Conservation (phyloP, 2,888 invertebrate genomes). For the Trachelus troglodyta region DNA sequence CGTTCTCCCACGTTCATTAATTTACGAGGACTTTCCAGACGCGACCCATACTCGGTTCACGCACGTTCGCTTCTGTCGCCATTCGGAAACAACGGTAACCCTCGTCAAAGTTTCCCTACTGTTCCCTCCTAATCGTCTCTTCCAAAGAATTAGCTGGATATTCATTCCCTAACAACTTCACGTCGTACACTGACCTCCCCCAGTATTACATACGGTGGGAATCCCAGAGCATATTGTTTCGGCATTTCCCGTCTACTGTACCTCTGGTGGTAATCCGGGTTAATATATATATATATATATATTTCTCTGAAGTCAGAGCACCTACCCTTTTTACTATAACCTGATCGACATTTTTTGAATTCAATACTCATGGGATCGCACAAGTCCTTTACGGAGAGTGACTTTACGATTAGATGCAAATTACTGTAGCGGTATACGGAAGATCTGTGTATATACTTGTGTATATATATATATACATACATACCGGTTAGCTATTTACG, state of each 20-base stretch:
- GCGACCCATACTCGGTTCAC: not conserved
- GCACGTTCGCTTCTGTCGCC: not conserved
- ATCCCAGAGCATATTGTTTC: not conserved
- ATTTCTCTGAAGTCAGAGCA: not conserved
- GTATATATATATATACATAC: not conserved
- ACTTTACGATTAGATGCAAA: slow-evolving; percentile 47
- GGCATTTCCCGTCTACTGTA: not conserved
- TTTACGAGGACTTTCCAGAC: not conserved
- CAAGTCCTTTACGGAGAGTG: slow-evolving; percentile 19
- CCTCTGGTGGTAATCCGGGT: no score
- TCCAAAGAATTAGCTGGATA: not conserved
- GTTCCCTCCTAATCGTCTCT: not conserved
- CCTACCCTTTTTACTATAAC: not conserved
- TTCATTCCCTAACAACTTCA: not conserved
- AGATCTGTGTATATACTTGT: not conserved
- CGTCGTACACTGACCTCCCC: not conserved
- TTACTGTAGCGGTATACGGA: slow-evolving; percentile 41
- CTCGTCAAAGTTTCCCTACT: slow-evolving; percentile 1
- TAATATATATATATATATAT: not conserved
- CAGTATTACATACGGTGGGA: not conserved
- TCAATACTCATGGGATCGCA: not conserved
- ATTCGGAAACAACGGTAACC: not conserved
- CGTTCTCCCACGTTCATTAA: not conserved
- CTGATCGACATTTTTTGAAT: not conserved
- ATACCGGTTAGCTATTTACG: not conserved